A percentile compares a stretch with the other conserved stretches of the same genome.
Evolutionary conservation across 2,888 invertebrate species (phyloP).

Genomic region (Agelastica alni): DNA sequence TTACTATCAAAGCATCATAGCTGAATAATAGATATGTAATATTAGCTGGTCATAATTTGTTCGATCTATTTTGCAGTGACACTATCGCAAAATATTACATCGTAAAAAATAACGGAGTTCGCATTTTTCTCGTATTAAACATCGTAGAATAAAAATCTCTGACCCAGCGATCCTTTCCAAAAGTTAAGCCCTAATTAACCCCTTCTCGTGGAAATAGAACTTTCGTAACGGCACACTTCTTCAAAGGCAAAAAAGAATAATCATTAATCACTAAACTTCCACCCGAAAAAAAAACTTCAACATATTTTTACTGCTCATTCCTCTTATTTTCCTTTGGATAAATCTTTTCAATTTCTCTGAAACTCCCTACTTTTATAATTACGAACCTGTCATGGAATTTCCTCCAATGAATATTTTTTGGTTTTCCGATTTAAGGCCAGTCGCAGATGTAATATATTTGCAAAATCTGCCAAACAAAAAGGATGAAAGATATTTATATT

Average conservation of each 20-base stretch:
- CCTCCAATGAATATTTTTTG: constrained; percentile 17
- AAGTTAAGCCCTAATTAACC: constrained; percentile 11
- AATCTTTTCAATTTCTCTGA: constrained; percentile 20
- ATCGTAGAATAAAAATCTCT: neutral
- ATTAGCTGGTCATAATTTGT: no score
- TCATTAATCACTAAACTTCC: constrained; percentile 18
- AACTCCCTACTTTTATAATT: constrained; percentile 24
- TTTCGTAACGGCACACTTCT: constrained; percentile 5
- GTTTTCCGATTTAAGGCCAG: neutral
- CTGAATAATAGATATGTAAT: no score
- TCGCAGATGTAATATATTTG: no score
- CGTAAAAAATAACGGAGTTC: no score
- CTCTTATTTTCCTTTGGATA: constrained; percentile 17
- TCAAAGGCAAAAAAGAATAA: constrained; percentile 16
- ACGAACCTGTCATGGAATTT: constrained; percentile 22
- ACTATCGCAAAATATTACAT: no score
- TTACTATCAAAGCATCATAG: no score
- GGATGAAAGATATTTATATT: no score
- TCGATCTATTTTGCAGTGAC: no score
- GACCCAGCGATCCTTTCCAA: neutral
- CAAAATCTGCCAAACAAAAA: no score
- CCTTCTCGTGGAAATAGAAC: constrained; percentile 11
- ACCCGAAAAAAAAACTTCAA: constrained; percentile 4
- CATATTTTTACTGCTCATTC: constrained; percentile 16
- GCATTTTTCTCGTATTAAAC: constrained; percentile 1